A percentile compares a stretch with the other conserved stretches of the same genome.
phyloP scores from a whole-genome alignment of 2,888 invertebrate species.

The Glyphotaelius pellucidus region DNA sequence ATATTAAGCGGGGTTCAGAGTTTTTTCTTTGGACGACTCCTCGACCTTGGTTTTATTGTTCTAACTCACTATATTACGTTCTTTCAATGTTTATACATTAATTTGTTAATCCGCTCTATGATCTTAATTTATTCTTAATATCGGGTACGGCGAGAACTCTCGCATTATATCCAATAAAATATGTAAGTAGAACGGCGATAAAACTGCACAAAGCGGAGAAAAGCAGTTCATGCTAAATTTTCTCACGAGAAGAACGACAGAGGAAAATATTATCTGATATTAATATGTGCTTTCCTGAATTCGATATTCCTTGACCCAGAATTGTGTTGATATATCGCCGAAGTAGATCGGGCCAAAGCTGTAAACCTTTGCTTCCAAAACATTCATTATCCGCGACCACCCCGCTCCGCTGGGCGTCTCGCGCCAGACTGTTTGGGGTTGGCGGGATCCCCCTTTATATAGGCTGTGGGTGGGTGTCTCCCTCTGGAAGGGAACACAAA shows the following conservation, averaged over 20 bases:
- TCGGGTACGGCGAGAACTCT: not conserved
- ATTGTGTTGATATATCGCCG: constrained; percentile 24
- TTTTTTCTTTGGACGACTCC: not conserved
- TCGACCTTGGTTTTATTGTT: not conserved
- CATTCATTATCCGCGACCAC: constrained; percentile 58
- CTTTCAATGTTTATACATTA: not conserved
- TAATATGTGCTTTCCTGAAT: not conserved
- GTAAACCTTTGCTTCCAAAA: constrained; percentile 21
- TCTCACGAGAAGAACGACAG: not conserved
- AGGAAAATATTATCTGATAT: not conserved
- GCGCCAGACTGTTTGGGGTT: constrained; percentile 58
- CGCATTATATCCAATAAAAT: too few species aligned
- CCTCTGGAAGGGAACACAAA: constrained; percentile 38
- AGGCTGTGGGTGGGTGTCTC: constrained; percentile 16
- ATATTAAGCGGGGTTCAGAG: not conserved
- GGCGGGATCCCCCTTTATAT: constrained; percentile 11
- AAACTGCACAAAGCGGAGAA: not conserved
- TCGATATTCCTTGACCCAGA: constrained; percentile 40
- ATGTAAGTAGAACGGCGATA: not conserved
- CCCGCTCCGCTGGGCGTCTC: constrained; percentile 42
- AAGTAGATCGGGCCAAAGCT: constrained; percentile 30
- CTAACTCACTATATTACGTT: not conserved
- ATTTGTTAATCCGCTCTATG: not conserved
- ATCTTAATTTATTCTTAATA: not conserved
- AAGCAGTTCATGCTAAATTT: too few species aligned